Conservation (phyloP, 2,888 invertebrate genomes). For the Ferdinandea cuprea region DNA sequence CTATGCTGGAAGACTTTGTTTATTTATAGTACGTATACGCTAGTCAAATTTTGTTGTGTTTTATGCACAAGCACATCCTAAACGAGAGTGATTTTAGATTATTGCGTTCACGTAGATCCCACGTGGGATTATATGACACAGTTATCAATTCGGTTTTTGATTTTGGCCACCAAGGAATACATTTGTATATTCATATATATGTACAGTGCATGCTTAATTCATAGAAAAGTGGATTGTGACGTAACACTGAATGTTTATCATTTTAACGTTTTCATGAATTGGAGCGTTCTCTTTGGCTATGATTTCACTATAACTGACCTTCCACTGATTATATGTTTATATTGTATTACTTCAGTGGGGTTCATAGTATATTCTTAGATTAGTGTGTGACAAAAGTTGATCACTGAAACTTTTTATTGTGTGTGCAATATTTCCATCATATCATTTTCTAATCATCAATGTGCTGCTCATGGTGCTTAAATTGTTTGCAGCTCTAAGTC, state of each 20-base stretch:
- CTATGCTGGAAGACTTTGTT: slow-evolving; percentile 24
- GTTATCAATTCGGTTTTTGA: not conserved
- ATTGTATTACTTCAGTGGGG: no score
- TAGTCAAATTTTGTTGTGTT: not conserved
- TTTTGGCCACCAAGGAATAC: not conserved
- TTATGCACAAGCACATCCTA: not conserved
- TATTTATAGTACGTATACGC: slow-evolving; percentile 31
- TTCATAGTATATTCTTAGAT: no score
- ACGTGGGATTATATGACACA: slow-evolving; percentile 20
- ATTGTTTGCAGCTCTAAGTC: no score
- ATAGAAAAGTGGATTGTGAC: slow-evolving; percentile 4
- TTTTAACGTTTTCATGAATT: no score
- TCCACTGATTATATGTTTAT: no score
- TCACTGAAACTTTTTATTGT: not conserved
- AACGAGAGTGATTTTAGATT: slow-evolving; percentile 3
- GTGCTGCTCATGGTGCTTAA: no score
- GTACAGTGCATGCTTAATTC: not conserved
- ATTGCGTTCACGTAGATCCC: slow-evolving; percentile 18
- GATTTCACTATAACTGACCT: no score
- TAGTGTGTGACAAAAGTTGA: no score
- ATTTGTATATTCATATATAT: not conserved
- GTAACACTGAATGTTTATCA: no score
- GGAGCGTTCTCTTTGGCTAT: no score
- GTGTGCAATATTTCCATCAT: not conserved
- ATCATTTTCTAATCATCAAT: not conserved